Percentiles rank a stretch among this genome's conserved stretches.
Conservation (phyloP, 92 coral and sea anemone genomes). For the Epizoanthus stellaris region DNA sequence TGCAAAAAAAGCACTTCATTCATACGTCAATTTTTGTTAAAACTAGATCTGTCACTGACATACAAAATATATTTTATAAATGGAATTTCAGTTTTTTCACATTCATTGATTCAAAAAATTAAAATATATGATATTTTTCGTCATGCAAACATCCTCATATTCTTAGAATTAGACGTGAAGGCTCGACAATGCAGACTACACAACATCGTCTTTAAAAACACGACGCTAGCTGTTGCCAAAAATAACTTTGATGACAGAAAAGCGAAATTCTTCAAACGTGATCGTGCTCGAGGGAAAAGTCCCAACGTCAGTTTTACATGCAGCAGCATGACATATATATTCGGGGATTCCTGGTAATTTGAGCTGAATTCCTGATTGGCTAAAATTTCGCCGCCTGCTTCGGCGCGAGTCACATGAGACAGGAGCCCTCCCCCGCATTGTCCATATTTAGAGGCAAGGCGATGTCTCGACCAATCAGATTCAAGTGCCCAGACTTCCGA, state of each 20-base stretch:
- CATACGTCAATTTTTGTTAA: too few relatives aligned
- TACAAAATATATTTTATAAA: too few relatives aligned
- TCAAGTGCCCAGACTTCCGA: constrained; percentile 3
- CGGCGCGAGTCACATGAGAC: constrained; percentile 31
- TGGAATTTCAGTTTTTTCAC: too few relatives aligned
- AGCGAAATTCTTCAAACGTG: background rate
- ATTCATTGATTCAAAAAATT: too few relatives aligned
- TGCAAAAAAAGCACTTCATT: too few relatives aligned
- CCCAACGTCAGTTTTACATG: background rate
- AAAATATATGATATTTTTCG: too few relatives aligned
- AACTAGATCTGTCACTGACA: too few relatives aligned
- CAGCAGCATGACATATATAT: background rate
- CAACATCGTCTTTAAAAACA: background rate
- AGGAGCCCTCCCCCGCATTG: background rate
- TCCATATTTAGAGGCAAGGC: constrained; percentile 26
- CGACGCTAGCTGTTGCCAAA: constrained; percentile 4
- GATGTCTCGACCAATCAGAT: constrained; percentile 15
- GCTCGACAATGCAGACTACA: too few relatives aligned
- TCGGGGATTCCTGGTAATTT: constrained; percentile 43
- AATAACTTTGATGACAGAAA: constrained; percentile 19
- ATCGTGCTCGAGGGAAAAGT: background rate
- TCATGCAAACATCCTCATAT: too few relatives aligned
- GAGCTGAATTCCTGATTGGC: constrained; percentile 2
- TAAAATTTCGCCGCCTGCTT: background rate
- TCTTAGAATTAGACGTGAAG: too few relatives aligned